Evolutionary conservation across 2,797 vertebrate species (phyloP).

Genomic region (Garrulus glandarius): DNA sequence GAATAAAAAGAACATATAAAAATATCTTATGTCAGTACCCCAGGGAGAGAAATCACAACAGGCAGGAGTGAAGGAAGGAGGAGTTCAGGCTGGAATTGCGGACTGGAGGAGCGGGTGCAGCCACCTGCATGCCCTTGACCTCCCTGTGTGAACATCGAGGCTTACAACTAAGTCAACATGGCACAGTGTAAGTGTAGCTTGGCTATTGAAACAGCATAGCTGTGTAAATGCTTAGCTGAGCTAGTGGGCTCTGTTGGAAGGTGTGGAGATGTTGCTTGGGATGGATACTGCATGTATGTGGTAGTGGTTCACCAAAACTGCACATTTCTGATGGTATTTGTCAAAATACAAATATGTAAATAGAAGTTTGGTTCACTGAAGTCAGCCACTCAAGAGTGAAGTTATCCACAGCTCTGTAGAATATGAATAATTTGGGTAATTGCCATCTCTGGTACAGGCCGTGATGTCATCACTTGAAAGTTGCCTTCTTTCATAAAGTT

Average conservation of each 20-base stretch:
- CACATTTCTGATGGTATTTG: not conserved
- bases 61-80: not conserved
- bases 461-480: not conserved
- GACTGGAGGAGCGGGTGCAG: rapidly evolving
- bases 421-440: not conserved
- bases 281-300: not conserved
- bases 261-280: not conserved
- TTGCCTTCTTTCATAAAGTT: not conserved
- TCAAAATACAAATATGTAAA: not conserved
- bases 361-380: not conserved
- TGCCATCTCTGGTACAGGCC: not conserved
- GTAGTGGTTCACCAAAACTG: not conserved
- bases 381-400: not conserved
- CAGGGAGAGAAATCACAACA: not conserved
- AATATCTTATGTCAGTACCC: not conserved
- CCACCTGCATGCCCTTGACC: not conserved
- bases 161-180: not conserved
- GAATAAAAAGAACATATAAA: not conserved
- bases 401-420: not conserved
- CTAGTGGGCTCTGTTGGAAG: not conserved
- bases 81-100: not conserved
- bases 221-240: not conserved
- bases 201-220: not conserved
- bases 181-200: not conserved
- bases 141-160: not conserved